Base-by-base conservation (phyloP, 2,888 invertebrate species). In the Spialia ferax region DNA sequence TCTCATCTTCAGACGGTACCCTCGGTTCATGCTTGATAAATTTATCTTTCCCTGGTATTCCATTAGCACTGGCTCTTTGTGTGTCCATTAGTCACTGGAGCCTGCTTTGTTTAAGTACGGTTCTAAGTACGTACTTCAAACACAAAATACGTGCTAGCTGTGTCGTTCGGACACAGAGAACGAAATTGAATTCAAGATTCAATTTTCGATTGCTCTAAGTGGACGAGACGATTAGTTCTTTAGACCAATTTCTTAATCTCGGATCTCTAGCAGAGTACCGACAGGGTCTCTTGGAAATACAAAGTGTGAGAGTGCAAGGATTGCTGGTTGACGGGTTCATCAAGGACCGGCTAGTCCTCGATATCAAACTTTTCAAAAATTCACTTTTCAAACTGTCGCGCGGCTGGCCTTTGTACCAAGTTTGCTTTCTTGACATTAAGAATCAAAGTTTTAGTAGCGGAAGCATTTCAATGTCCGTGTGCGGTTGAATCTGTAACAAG, bases 181-280 rank as follows among this genome's bases (percentile, higher is more conserved):
- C 83, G 75, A 75, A 77, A 79, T 82, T 84, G 85, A 87, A 86
- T 86, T 79, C 69, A 68, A 72, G 83, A 84, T 86, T 87, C 87
- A 83, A 83, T 74, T 63, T 22, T 57, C 45, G 60, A 78, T 74
- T 77, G 81, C 75, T 86, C 85, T 93, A 91, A 80, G 91, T 86
- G 55, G 88, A 89, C 71, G 87, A 86, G 79, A 84, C 80, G 68
- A 78, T 83, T 80, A 85, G 80, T 84, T 93, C 93, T 91, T 90
- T 84, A 45, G 93, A 92, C 86, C 87, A 94, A 70, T 94, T 85
- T 94, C 95, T 95, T 94, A 95, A 95, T 79, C 95, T 94, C 72
- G 95, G 95, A 80, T 95, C 95, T 89, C 94, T 94, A 73, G 94
- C 94, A 56, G 94, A 94, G 80, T 94, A 94, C 73, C 92, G 88